Conservation (phyloP, 2,113 vertebrate species). For the Nyctereutes procyonoides region DNA sequence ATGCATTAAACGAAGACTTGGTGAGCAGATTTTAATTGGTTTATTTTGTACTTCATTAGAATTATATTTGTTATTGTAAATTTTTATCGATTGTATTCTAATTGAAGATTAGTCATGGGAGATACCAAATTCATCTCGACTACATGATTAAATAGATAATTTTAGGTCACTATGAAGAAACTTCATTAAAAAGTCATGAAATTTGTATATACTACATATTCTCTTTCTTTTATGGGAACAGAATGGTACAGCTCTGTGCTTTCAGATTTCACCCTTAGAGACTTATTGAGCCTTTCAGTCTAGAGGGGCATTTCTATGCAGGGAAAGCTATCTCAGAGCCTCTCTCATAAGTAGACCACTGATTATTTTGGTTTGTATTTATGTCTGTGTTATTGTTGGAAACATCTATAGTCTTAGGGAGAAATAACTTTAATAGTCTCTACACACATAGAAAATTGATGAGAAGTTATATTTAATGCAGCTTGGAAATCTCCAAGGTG, state of each 20-base stretch:
- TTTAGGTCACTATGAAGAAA: not conserved
- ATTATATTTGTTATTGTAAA: not conserved
- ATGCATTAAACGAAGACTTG: not conserved
- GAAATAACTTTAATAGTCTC: not conserved
- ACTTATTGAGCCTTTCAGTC: not conserved
- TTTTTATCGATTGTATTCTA: not conserved
- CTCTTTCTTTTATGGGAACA: not conserved
- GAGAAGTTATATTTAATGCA: not conserved
- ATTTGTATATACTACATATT: not conserved
- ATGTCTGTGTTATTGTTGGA: not conserved
- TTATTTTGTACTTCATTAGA: not conserved
- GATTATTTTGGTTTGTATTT: not conserved
- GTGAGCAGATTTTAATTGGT: not conserved
- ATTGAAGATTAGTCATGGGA: not conserved
- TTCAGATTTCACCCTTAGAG: not conserved
- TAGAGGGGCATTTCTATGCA: not conserved
- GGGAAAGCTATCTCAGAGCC: not conserved
- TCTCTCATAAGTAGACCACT: not conserved
- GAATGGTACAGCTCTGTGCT: not conserved
- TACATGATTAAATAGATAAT: not conserved
- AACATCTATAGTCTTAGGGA: not conserved
- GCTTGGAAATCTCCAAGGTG: not conserved
- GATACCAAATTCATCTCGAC: not conserved
- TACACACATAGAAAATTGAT: not conserved
- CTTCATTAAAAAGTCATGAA: not conserved